These are phyloP conservation scores for Augiades crinisus DNA, from an alignment of 2,888 invertebrate genomes.

Conservation along the genomic window DNA sequence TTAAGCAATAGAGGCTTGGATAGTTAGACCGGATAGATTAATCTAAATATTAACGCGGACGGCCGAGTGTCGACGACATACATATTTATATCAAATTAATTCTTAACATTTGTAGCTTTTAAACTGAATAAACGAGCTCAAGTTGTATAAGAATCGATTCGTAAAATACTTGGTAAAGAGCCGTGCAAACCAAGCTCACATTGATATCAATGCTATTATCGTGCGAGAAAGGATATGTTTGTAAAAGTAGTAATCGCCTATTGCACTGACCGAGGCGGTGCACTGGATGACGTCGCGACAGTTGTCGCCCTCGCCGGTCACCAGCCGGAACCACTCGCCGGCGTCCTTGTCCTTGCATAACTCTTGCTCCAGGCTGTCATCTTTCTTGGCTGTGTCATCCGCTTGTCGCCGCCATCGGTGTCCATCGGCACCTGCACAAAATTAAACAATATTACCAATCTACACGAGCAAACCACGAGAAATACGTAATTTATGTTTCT, in stretches of 20 bases:
- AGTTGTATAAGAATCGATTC: neutral
- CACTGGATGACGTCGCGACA: slow-evolving; percentile 98
- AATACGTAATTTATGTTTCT: too few species aligned
- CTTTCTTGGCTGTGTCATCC: slow-evolving; percentile 87
- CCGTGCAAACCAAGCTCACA: neutral
- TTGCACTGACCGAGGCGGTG: slow-evolving; percentile 90
- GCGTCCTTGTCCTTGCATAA: slow-evolving; percentile 97
- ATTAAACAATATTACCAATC: slow-evolving; percentile 15
- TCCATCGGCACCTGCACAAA: slow-evolving; percentile 63
- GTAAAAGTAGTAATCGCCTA: slow-evolving; percentile 40
- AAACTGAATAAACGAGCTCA: slow-evolving; percentile 23
- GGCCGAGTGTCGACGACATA: slow-evolving; percentile 18
- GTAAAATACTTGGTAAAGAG: neutral
- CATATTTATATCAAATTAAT: slow-evolving; percentile 29
- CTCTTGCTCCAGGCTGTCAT: slow-evolving; percentile 93
- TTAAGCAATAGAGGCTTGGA: slow-evolving; percentile 18
- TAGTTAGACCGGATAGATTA: slow-evolving; percentile 26
- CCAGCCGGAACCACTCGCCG: slow-evolving; percentile 96
- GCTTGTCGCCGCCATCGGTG: slow-evolving; percentile 86
- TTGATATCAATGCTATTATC: slow-evolving; percentile 27
- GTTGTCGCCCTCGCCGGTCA: slow-evolving; percentile 94
- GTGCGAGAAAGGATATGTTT: slow-evolving; percentile 37
- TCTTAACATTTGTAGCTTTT: slow-evolving; percentile 20
- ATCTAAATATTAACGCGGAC: slow-evolving; percentile 30
- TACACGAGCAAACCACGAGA: too few species aligned